Conservation (phyloP, 2,113 vertebrate species). For the Colinus virginianus region DNA sequence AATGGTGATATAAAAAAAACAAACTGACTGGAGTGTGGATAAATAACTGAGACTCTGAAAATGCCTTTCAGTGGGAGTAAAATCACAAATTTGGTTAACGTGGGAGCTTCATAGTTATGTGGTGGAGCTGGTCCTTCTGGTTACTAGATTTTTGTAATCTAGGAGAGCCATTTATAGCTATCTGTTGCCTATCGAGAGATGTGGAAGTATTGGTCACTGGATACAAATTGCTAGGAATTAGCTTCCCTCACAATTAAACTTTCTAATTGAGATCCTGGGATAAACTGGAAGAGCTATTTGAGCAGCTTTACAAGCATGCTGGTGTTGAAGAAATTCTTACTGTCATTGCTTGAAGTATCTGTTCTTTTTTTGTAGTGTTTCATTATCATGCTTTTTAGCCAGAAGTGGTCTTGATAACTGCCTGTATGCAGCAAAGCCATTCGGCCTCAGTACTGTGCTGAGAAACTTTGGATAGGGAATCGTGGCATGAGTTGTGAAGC, state of each 20-base stretch:
- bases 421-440: neutral
- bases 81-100: neutral
- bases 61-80: neutral
- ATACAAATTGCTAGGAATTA: neutral
- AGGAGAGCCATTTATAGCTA: neutral
- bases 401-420: neutral
- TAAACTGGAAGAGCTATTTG: neutral
- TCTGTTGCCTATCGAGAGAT: neutral
- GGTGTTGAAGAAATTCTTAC: neutral
- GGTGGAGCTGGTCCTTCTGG: neutral
- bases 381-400: neutral
- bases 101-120: neutral
- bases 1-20: neutral
- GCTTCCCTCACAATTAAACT: neutral
- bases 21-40: neutral
- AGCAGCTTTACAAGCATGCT: neutral
- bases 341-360: neutral
- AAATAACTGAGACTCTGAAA: neutral
- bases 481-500: neutral
- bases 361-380: neutral
- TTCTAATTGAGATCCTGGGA: neutral
- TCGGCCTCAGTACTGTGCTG: neutral
- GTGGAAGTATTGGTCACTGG: neutral
- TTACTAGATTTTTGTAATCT: neutral
- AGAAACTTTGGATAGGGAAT: neutral